Evolutionary conservation across 2,113 vertebrate genomes (phyloP).

Genomic region (Alosa alosa): DNA sequence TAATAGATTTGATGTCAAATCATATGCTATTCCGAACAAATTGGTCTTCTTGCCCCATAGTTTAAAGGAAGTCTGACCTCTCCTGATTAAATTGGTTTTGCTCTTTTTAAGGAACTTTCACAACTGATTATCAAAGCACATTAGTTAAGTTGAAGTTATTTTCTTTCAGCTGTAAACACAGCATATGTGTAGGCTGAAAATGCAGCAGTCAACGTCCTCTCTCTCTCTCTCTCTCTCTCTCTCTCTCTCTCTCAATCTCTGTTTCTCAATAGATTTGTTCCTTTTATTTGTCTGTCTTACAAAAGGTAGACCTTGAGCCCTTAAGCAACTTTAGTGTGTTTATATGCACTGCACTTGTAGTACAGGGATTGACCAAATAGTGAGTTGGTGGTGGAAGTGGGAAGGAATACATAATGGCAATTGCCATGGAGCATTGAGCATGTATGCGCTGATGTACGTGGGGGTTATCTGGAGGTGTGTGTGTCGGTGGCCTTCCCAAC

Average conservation of each 20-base stretch:
- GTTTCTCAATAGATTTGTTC: slow-evolving; percentile 13
- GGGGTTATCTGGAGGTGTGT: slow-evolving; percentile 1
- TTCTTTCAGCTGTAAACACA: background rate
- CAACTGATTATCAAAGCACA: background rate
- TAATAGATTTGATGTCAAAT: too few species aligned
- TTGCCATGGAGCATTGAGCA: background rate
- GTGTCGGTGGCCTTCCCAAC: background rate
- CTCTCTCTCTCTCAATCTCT: background rate
- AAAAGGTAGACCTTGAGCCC: background rate
- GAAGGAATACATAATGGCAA: slow-evolving; percentile 38
- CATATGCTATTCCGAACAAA: background rate
- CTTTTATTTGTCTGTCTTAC: background rate
- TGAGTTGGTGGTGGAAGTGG: slow-evolving; percentile 49
- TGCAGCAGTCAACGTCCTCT: background rate
- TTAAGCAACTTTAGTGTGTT: background rate
- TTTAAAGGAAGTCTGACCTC: background rate
- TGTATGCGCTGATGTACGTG: background rate
- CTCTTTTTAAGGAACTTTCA: background rate
- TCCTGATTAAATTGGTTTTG: background rate
- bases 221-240: background rate
- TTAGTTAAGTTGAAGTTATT: background rate
- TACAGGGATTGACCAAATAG: slow-evolving; percentile 44
- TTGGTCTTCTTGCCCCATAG: background rate
- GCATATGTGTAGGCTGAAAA: background rate
- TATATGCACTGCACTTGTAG: background rate